A percentile compares a stretch with the other conserved stretches of the same genome.
Evolutionary conservation across 2,797 vertebrate genomes (phyloP).

Genomic region (Tokudaia muenninki): DNA sequence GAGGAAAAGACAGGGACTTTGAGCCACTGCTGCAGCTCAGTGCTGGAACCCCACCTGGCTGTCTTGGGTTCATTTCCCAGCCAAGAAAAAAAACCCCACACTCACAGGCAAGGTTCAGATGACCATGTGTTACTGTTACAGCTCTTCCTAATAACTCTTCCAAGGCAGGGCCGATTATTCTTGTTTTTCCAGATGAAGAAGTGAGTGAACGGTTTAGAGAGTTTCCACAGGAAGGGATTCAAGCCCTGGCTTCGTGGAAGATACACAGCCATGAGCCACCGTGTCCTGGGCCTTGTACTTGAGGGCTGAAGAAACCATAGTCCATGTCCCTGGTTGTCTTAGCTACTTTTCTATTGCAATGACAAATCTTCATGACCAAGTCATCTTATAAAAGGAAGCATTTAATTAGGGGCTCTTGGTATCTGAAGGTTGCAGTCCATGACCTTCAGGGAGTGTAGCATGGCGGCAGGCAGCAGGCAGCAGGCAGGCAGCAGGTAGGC

Average conservation of each 20-base stretch:
- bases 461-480: neutral
- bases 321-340: neutral
- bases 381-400: neutral
- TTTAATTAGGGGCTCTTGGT: neutral
- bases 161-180: neutral
- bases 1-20: neutral
- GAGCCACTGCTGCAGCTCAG: no score
- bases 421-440: no score
- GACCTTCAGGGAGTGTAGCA: neutral
- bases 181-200: neutral
- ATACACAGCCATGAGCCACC: neutral
- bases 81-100: neutral
- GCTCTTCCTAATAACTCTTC: neutral
- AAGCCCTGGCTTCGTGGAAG: neutral
- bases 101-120: neutral
- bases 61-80: neutral
- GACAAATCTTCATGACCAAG: neutral
- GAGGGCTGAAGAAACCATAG: neutral
- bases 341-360: neutral
- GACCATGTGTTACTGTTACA: neutral
- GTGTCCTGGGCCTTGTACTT: neutral
- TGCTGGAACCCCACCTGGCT: neutral
- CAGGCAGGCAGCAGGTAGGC: no score
- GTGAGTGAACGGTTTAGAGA: neutral
- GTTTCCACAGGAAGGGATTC: neutral